phyloP scores from a whole-genome alignment of 2,797 vertebrate species.

The Toxotes lorentzi region DNA sequence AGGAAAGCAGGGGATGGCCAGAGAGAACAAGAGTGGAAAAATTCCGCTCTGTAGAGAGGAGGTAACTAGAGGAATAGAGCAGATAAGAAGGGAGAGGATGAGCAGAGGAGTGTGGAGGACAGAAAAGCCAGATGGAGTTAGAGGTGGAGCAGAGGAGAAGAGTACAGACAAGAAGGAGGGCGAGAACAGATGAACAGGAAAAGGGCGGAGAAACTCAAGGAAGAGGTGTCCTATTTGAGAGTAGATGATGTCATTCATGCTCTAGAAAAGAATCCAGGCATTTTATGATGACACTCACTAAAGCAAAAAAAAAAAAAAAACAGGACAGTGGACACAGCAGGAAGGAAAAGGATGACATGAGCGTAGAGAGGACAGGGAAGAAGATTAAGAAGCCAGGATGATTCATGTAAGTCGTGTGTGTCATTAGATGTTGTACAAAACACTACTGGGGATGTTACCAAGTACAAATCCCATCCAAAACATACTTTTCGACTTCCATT shows the following conservation, averaged over 20 bases:
- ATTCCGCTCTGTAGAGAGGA: neutral
- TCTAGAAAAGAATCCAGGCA: conserved; percentile 31
- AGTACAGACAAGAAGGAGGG: conserved; percentile 35
- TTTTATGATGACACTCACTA: neutral
- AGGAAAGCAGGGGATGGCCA: neutral
- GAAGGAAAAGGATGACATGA: neutral
- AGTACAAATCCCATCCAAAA: neutral
- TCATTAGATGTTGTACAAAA: neutral
- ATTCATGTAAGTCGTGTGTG: neutral
- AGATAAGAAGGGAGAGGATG: conserved; percentile 7
- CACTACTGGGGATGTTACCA: neutral
- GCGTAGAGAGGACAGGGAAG: neutral
- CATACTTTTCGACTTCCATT: neutral
- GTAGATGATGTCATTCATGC: conserved; percentile 30
- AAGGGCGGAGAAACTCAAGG: conserved; percentile 27
- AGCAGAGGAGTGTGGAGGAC: conserved; percentile 26
- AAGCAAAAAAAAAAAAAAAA: neutral
- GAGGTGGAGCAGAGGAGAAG: conserved; percentile 43
- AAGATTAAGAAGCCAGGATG: neutral
- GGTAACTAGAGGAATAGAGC: conserved; percentile 14
- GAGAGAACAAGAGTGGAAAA: conserved; percentile 10
- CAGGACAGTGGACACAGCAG: neutral
- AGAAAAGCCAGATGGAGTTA: conserved; percentile 45
- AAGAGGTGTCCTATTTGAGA: conserved; percentile 44
- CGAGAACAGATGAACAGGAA: conserved; percentile 28